These are phyloP conservation scores for Chirona hameri DNA, from an alignment of 2,888 invertebrate genomes.

Conservation along the genomic window DNA sequence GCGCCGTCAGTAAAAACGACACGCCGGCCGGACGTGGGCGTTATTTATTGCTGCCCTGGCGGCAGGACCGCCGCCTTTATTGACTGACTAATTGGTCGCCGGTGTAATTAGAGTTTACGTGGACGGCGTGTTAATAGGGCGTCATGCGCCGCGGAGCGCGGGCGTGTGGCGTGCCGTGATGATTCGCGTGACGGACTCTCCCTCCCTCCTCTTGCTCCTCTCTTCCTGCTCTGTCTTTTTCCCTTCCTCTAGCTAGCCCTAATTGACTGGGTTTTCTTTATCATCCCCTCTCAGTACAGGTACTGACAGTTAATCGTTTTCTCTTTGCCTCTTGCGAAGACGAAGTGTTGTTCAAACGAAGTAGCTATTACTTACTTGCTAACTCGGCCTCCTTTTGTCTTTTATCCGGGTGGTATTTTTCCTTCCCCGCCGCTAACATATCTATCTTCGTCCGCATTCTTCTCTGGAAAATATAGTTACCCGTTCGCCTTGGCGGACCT, in stretches of 20 bases:
- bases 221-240: background rate
- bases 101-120: conserved; percentile 2
- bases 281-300: no score
- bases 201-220: background rate
- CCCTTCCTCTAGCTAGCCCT: background rate
- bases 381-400: background rate
- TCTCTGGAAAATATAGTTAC: no score
- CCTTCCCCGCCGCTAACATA: no score
- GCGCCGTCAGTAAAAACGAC: background rate
- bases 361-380: no score
- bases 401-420: background rate
- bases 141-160: background rate
- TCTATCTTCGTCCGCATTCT: no score
- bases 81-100: background rate
- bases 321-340: no score
- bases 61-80: conserved; percentile 8
- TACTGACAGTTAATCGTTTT: background rate
- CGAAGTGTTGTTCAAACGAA: no score
- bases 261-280: no score
- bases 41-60: background rate
- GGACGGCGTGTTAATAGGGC: background rate
- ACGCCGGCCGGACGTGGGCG: background rate
- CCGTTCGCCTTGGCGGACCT: no score
- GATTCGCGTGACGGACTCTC: background rate
- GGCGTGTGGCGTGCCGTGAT: background rate